A percentile compares a stretch with the other conserved stretches of the same genome.
Evolutionary conservation across 2,113 vertebrate species (phyloP).

Genomic region (crab-eating macaque (Macaca fascicularis)): T2T-MFA8v1.1 NC_088380.1:9694501-9695000

Average conservation of each 20-base stretch:
- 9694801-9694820: background rate
- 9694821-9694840: background rate
- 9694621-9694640: background rate
- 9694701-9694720: background rate
- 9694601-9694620: no score
- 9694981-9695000: background rate
- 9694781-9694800: constrained; percentile 14
- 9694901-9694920: background rate
- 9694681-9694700: background rate
- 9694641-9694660: background rate
- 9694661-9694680: background rate
- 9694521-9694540: no score
- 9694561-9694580: no score
- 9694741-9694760: background rate
- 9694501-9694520: no score
- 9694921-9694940: background rate
- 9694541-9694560: background rate
- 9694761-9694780: constrained; percentile 8
- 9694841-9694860: background rate
- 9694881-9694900: background rate
- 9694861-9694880: accelerated
- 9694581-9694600: background rate
- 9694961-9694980: background rate
- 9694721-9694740: background rate
- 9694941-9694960: background rate